phyloP scores from a whole-genome alignment of 2,113 vertebrate species.

The Odontophorus gujanensis region DNA sequence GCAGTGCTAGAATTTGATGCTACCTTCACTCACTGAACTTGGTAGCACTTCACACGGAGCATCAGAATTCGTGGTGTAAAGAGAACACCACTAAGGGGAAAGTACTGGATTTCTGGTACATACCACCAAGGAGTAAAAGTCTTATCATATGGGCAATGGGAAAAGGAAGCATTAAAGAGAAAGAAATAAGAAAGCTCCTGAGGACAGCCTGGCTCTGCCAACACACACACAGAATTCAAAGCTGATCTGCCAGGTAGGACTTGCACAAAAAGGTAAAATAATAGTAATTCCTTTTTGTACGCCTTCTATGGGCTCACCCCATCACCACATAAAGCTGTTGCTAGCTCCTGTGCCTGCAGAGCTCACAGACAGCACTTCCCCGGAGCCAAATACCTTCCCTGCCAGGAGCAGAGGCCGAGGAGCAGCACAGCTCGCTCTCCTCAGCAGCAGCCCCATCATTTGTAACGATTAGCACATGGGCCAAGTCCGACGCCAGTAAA shows the following conservation, averaged over 20 bases:
- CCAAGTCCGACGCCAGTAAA: neutral
- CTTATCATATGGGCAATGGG: neutral
- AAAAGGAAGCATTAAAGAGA: neutral
- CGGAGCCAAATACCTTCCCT: neutral
- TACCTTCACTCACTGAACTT: neutral
- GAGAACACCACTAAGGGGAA: neutral
- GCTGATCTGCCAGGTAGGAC: neutral
- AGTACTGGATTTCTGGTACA: neutral
- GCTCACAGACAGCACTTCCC: neutral
- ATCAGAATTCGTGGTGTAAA: neutral
- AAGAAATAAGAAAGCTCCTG: neutral
- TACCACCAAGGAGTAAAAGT: neutral
- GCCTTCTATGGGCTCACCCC: neutral
- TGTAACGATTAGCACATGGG: neutral
- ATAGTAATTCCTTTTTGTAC: neutral
- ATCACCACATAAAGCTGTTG: neutral
- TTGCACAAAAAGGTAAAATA: neutral
- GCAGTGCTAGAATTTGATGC: neutral
- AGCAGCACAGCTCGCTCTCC: neutral
- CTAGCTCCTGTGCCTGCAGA: neutral
- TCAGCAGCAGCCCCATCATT: neutral
- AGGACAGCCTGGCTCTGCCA: neutral
- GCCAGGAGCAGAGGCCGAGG: neutral
- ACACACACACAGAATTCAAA: neutral
- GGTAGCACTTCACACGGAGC: neutral